Conservation (phyloP, 2,888 invertebrate genomes). For the Phortica magna region DNA sequence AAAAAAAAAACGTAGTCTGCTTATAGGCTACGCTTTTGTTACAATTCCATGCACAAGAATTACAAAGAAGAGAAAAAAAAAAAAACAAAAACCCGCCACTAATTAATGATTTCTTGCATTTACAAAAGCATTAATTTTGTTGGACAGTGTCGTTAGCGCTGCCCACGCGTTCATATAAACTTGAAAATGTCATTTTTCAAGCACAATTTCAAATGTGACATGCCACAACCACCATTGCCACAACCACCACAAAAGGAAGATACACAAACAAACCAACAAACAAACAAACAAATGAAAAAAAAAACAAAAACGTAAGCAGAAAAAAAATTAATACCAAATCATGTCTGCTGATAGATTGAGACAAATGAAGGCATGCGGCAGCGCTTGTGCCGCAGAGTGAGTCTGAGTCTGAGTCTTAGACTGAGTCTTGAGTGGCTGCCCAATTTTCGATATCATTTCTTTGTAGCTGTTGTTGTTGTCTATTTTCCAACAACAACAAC, state of each 20-base stretch:
- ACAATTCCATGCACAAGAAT: too few species aligned
- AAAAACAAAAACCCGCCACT: not conserved
- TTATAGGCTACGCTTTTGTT: too few species aligned
- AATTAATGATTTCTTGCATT: not conserved
- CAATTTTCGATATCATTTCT: not conserved
- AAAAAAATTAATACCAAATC: constrained; percentile 30
- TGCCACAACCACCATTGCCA: not conserved
- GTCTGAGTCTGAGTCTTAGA: not conserved
- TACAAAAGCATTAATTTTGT: not conserved
- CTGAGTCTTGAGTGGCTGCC: not conserved
- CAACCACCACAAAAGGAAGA: not conserved
- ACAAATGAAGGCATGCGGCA: constrained; percentile 19
- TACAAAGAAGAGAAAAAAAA: too few species aligned
- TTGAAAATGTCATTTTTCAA: constrained; percentile 50
- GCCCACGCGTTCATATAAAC: not conserved
- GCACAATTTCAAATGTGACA: constrained; percentile 70
- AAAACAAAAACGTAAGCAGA: not conserved
- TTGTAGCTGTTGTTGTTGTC: constrained; percentile 44
- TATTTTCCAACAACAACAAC: not conserved
- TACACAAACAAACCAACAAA: not conserved
- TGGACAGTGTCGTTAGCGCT: constrained; percentile 34
- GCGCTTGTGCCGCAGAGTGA: not conserved
- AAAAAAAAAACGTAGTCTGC: too few species aligned
- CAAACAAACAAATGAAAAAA: not conserved
- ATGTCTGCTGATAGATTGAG: constrained; percentile 27